Evolutionary conservation across 2,113 vertebrate species (phyloP).

Genomic region (Podocnemis expansa): DNA sequence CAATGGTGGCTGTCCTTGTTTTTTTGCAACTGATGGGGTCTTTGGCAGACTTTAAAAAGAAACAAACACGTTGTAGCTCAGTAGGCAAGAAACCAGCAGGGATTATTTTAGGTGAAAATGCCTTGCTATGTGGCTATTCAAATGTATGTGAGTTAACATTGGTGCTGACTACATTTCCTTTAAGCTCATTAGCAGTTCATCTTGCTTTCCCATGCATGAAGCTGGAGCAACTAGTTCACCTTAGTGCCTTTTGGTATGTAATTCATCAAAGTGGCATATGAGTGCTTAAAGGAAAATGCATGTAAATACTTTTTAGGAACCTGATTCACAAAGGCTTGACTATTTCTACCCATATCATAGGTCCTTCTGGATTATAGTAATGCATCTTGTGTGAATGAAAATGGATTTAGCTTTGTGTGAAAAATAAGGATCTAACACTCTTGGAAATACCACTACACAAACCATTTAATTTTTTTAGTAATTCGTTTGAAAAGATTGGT

Average conservation of each 20-base stretch:
- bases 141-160: neutral
- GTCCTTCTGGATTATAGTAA: neutral
- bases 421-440: neutral
- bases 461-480: neutral
- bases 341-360: constrained; percentile 48
- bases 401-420: neutral
- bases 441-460: neutral
- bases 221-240: constrained; percentile 54
- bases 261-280: constrained; percentile 49
- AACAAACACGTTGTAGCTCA: constrained; percentile 41
- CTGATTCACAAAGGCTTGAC: constrained; percentile 19
- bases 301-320: constrained; percentile 65
- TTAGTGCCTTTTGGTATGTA: constrained; percentile 31
- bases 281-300: constrained; percentile 51
- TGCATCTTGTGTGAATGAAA: neutral
- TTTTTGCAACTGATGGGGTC: neutral
- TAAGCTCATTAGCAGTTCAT: constrained; percentile 72
- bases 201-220: constrained; percentile 73
- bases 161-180: constrained; percentile 47
- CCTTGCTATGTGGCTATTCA: constrained; percentile 6
- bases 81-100: constrained; percentile 42
- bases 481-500: neutral
- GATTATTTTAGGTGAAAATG: constrained; percentile 43
- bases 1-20: neutral
- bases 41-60: constrained; percentile 4